Conservation (phyloP, 2,888 invertebrate genomes). For the Tenthredo amoena region DNA sequence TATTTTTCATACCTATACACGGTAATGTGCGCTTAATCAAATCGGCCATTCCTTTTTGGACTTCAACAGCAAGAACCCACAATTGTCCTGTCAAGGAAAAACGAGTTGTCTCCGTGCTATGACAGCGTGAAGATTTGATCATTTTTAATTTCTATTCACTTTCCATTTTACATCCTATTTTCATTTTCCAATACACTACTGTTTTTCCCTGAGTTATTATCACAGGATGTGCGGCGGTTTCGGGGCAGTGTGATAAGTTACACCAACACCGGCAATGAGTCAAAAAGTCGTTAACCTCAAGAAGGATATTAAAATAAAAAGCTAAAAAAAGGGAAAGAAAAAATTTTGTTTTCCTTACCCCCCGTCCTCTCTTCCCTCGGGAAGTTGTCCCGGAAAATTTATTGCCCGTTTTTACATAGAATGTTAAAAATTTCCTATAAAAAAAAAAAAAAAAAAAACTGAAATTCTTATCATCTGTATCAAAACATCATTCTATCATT, state of each 20-base stretch:
- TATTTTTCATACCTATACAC: not conserved
- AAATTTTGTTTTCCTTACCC: not conserved
- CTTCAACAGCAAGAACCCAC: no score
- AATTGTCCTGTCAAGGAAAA: no score
- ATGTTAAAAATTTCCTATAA: not conserved
- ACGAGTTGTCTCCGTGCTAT: no score
- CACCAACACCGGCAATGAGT: constrained; percentile 1
- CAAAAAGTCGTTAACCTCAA: not conserved
- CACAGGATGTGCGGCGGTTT: not conserved
- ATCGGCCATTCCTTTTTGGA: no score
- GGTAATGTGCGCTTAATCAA: no score
- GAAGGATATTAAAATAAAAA: not conserved
- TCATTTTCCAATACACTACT: no score
- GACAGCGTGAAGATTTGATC: no score
- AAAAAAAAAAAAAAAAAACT: not conserved
- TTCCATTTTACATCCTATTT: not conserved
- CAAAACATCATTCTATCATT: not conserved
- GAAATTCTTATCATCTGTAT: not conserved
- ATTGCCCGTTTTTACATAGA: not conserved
- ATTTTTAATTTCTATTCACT: no score
- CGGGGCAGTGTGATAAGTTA: not conserved
- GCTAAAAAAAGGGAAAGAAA: not conserved
- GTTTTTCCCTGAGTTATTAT: no score
- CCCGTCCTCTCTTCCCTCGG: not conserved
- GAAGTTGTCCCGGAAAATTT: not conserved